phyloP scores from a whole-genome alignment of 2,888 invertebrate genomes.

The Mallateleia sp. region DNA sequence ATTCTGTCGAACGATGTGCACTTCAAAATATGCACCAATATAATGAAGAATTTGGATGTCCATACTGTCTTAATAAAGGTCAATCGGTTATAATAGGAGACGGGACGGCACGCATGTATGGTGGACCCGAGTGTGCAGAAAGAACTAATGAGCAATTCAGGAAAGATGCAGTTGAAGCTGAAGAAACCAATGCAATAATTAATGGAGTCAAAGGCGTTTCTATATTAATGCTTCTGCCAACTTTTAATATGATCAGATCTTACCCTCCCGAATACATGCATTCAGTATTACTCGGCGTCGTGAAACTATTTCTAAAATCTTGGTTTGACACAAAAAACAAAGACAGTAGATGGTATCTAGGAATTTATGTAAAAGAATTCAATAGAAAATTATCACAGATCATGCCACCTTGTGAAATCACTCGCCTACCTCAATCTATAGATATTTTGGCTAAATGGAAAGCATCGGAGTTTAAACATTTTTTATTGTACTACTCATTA shows the following conservation, averaged over 20 bases:
- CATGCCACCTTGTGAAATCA: conserved; percentile 55
- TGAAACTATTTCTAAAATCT: conserved; percentile 44
- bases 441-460: conserved; percentile 46
- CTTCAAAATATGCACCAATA: conserved; percentile 59
- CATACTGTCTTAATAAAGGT: conserved; percentile 51
- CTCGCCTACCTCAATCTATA: conserved; percentile 44
- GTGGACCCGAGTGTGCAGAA: conserved; percentile 10
- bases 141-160: conserved; percentile 7
- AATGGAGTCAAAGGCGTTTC: conserved; percentile 66
- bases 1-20: conserved; percentile 52
- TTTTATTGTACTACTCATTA: conserved; percentile 74
- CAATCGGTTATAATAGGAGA: conserved; percentile 38
- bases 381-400: conserved; percentile 41
- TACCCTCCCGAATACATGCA: conserved; percentile 75
- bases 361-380: conserved; percentile 12
- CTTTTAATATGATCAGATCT: conserved; percentile 57
- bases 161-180: conserved; percentile 18
- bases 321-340: conserved; percentile 52
- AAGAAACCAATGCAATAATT: conserved; percentile 1
- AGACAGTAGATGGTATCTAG: conserved; percentile 31
- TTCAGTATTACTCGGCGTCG: conserved; percentile 59
- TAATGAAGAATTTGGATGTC: conserved; percentile 61
- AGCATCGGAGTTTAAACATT: conserved; percentile 66
- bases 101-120: conserved; percentile 35
- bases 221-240: conserved; percentile 29